Evolutionary conservation across 1,140 invertebrate genomes (phyloP).

Genomic region (Nautilus pompilius): DNA sequence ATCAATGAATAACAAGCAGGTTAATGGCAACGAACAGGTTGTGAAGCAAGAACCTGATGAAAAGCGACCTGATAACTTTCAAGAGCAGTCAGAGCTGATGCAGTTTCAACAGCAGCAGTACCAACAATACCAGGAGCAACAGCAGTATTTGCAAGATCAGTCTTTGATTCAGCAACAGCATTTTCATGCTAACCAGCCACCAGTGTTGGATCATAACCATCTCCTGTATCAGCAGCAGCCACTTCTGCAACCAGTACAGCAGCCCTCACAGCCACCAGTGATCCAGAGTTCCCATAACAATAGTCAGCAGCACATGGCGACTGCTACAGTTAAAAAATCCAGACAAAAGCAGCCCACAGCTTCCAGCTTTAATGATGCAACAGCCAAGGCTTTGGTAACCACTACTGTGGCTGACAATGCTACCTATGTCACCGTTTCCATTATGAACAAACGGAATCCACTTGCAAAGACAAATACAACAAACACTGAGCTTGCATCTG

Average conservation of each 20-base stretch:
- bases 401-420: conserved; percentile 35
- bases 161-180: not conserved
- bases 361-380: conserved; percentile 36
- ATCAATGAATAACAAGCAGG: too few species aligned
- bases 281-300: not conserved
- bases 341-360: conserved; percentile 16
- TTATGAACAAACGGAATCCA: conserved; percentile 26
- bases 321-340: not conserved
- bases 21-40: too few species aligned
- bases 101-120: not conserved
- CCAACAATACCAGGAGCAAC: not conserved
- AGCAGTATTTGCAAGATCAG: not conserved
- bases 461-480: conserved; percentile 12
- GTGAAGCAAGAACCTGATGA: not conserved
- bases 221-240: too few species aligned
- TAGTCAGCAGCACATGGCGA: not conserved
- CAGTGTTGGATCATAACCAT: too few species aligned
- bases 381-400: conserved; percentile 39
- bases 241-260: not conserved
- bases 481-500: conserved; percentile 8
- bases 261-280: not conserved
- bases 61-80: not conserved
- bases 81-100: not conserved
- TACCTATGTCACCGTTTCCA: conserved; percentile 40
- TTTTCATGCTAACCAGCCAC: not conserved